Evolutionary conservation across 2,113 vertebrate species (phyloP).

Genomic region (Chelonoidis abingdonii): DNA sequence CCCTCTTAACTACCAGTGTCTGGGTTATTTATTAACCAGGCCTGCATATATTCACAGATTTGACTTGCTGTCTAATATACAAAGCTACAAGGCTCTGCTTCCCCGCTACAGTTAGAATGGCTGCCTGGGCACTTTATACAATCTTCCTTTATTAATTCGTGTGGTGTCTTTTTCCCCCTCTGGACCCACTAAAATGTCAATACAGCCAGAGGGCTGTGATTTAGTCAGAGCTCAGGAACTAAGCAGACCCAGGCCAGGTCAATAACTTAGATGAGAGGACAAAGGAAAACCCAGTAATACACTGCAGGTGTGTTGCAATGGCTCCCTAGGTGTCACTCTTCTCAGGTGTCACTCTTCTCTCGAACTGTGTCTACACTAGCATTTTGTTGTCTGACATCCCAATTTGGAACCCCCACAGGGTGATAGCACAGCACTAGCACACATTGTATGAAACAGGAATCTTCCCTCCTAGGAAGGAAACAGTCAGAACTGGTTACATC

Average conservation of each 20-base stretch:
- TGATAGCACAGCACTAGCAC: neutral
- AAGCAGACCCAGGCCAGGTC: accelerated
- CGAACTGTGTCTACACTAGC: accelerated
- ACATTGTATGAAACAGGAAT: neutral
- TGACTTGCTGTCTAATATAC: conserved; percentile 7
- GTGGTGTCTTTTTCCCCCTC: neutral
- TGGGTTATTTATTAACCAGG: conserved; percentile 65
- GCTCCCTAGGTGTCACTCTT: accelerated
- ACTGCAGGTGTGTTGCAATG: accelerated
- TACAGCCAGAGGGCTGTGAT: neutral
- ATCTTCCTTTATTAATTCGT: neutral
- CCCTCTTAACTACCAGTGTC: conserved; percentile 57
- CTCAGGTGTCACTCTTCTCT: accelerated
- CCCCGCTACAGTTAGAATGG: neutral
- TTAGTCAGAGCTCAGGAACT: neutral
- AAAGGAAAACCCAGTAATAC: neutral
- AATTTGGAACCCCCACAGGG: neutral
- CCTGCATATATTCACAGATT: conserved; percentile 49
- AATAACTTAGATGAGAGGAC: accelerated
- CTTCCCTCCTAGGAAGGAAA: neutral
- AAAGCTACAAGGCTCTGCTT: neutral
- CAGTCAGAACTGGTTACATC: neutral
- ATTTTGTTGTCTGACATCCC: neutral
- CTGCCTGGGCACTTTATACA: neutral
- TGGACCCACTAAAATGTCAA: neutral